A percentile compares a stretch with the other conserved stretches of the same genome.
Evolutionary conservation across 2,797 vertebrate species (phyloP).

Genomic region (Petrocephalus schoutedeni): DNA sequence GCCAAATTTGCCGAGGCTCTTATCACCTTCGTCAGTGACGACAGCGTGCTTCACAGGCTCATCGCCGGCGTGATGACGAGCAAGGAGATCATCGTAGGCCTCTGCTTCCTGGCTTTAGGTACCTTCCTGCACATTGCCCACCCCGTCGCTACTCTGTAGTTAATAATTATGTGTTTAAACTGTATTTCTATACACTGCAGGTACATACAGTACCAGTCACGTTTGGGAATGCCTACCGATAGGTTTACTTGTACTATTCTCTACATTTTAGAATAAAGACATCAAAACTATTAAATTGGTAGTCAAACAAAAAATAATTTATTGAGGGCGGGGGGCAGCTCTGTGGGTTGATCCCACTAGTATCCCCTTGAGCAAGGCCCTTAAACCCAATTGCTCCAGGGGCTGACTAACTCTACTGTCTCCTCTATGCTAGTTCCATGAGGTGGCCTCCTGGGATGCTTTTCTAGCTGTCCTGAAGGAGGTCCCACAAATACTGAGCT

Average conservation of each 20-base stretch:
- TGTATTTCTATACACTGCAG: not conserved
- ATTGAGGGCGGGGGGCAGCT: not conserved
- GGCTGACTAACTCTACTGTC: too few relatives aligned
- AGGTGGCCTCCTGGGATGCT: too few relatives aligned
- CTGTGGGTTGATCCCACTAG: too few relatives aligned
- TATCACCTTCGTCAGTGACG: slow-evolving; percentile 89
- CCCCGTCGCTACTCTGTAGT: not conserved
- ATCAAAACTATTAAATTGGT: not conserved
- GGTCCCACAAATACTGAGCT: too few relatives aligned
- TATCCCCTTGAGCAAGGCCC: too few relatives aligned
- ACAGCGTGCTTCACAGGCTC: slow-evolving; percentile 86
- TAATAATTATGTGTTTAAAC: not conserved
- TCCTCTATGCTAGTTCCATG: too few relatives aligned
- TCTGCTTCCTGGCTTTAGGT: slow-evolving; percentile 96
- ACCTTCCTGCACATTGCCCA: not conserved
- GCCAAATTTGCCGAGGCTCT: slow-evolving; percentile 86
- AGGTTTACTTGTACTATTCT: not conserved
- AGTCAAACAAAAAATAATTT: not conserved
- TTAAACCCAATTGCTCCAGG: too few relatives aligned
- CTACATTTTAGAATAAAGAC: not conserved
- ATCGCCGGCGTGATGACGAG: slow-evolving; percentile 92
- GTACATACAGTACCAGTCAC: not conserved
- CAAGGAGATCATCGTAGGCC: slow-evolving; percentile 97
- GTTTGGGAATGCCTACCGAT: not conserved
- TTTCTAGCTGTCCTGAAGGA: too few relatives aligned